These are phyloP conservation scores for Poeciliopsis turneri DNA, from an alignment of 2,797 vertebrate species.

Conservation along the genomic window DNA sequence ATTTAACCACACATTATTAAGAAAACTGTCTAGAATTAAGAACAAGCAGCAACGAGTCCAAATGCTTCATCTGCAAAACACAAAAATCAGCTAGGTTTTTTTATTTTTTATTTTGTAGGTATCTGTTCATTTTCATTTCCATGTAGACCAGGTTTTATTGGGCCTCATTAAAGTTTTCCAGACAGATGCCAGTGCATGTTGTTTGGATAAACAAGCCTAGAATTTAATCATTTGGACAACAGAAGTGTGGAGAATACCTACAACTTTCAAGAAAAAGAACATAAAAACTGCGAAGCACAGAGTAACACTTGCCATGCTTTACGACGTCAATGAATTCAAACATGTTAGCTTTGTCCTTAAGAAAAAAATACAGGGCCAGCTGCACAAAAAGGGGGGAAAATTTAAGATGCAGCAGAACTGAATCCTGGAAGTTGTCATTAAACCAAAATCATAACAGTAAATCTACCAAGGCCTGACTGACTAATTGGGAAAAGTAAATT, in stretches of 20 bases:
- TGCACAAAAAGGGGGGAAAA: not conserved
- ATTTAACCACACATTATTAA: not conserved
- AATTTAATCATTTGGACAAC: not conserved
- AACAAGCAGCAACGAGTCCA: not conserved
- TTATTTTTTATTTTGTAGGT: not conserved
- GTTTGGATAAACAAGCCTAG: not conserved
- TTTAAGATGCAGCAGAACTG: not conserved
- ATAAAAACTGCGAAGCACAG: not conserved
- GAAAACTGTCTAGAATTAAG: not conserved
- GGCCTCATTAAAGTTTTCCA: not conserved
- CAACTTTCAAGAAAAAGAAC: not conserved
- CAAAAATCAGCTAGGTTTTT: not conserved
- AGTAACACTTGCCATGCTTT: not conserved
- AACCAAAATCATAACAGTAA: not conserved
- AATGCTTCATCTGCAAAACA: not conserved
- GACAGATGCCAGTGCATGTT: not conserved
- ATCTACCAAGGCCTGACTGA: not conserved
- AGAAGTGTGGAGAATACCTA: not conserved
- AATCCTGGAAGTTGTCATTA: not conserved
- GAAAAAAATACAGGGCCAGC: not conserved
- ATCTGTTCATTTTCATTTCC: not conserved
- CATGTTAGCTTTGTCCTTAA: not conserved
- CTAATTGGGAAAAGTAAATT: not conserved
- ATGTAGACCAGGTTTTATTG: not conserved
- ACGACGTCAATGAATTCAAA: not conserved